Conservation (phyloP, 2,888 invertebrate genomes). For the Rhamphomyia laevipes region DNA sequence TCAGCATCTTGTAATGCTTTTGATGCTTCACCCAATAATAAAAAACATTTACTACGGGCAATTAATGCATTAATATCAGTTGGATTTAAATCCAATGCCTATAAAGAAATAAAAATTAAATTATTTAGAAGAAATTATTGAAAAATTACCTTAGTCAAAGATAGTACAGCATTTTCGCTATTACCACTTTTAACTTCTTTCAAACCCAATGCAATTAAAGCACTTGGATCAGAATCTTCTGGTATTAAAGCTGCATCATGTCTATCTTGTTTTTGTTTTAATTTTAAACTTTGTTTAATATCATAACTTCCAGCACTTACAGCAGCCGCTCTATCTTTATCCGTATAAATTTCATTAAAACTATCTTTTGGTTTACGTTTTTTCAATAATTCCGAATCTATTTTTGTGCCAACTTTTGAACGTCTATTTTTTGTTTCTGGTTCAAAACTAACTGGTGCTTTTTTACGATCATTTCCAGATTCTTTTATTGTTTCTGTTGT, state of each 20-base stretch:
- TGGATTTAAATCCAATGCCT: neutral
- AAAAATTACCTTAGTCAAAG: slow-evolving; percentile 58
- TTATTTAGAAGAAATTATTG: neutral
- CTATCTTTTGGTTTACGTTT: slow-evolving; percentile 33
- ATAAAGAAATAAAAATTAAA: neutral
- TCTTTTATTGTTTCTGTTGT: slow-evolving; percentile 13
- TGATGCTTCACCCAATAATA: slow-evolving; percentile 72
- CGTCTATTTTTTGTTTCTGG: slow-evolving; percentile 13
- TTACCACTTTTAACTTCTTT: slow-evolving; percentile 67
- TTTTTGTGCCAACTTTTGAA: slow-evolving; percentile 23
- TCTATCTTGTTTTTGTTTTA: slow-evolving; percentile 68
- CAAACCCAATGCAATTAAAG: slow-evolving; percentile 61
- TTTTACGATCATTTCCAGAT: slow-evolving; percentile 16
- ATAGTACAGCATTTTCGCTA: slow-evolving; percentile 56
- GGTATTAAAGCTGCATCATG: slow-evolving; percentile 60
- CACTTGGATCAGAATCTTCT: slow-evolving; percentile 65
- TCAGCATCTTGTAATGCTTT: slow-evolving; percentile 71
- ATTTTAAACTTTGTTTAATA: slow-evolving; percentile 71
- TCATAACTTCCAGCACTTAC: slow-evolving; percentile 67
- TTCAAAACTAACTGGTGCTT: slow-evolving; percentile 9
- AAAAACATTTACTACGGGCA: slow-evolving; percentile 67
- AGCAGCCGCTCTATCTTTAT: slow-evolving; percentile 83
- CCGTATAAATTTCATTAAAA: slow-evolving; percentile 71
- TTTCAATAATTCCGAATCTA: slow-evolving; percentile 26
- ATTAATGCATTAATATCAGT: neutral